Base-by-base conservation (phyloP, 2,888 invertebrate species). In the Cryptocephalus primarius region DNA sequence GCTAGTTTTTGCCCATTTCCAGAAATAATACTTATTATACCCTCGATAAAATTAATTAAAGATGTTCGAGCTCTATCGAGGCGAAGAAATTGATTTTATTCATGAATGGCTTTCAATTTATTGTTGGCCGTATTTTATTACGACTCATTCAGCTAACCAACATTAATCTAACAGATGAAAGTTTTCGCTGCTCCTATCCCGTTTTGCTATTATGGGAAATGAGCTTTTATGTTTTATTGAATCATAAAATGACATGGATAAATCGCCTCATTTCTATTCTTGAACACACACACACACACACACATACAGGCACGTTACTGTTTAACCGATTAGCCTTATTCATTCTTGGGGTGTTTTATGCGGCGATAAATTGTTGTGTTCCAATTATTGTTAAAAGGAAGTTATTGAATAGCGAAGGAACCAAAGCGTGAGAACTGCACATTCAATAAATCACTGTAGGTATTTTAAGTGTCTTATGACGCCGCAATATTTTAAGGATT, bases 41-140 rank as follows among this genome's bases (percentile, higher is more conserved):
- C 38, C 45, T 40, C 42, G 46, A 46, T 48, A 45, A 43, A 49
- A 49, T 55, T 52, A 56, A 52, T 56, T 55, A 57, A 51, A 54
- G 51, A 55, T 50, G 50, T 48, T 55, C 48, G 47, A 44, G 43
- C 53, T 47, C 45, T 47, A 50, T 42, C 46, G 49, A 49, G 40
- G 48, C 51, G 55, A 42, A 52, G 34, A 40, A 54, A 56, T 54
- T 52, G 50, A 57, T 55, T 57, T 57, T 55, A 55, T 54, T 49
- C 55, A 53, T 55, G 56, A 51, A 49, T 52, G 56, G 56, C 48
- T 46, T 49, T 45, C 50, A 50, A 49, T 57, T 53, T 53, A 55
- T 55, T 53, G 55, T 52, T 57, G 53, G 52, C 53, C 47, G 49
- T 53, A 53, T 53, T 55, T 55, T 52, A 53, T 51, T 52, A 55